phyloP scores from a whole-genome alignment of 2,113 vertebrate genomes.

The Tragelaphus scriptus region DNA sequence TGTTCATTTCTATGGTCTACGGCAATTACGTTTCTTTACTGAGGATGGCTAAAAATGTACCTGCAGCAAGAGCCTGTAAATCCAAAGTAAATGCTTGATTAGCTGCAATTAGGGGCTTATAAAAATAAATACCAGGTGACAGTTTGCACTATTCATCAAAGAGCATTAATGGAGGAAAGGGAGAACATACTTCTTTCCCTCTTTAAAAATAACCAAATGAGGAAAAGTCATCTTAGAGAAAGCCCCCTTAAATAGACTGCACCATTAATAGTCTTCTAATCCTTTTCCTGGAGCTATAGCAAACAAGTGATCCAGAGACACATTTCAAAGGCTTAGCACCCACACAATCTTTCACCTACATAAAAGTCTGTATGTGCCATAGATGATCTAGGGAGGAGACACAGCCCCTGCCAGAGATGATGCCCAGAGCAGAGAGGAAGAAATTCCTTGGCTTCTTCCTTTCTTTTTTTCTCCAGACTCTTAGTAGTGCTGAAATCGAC shows the following conservation, averaged over 20 bases:
- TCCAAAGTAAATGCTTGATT: slow-evolving; percentile 64
- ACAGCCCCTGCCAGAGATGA: background rate
- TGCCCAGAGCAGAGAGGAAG: background rate
- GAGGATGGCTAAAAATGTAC: slow-evolving; percentile 55
- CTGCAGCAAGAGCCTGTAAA: slow-evolving; percentile 27
- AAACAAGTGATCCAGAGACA: background rate
- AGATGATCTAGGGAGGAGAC: background rate
- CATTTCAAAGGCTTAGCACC: background rate
- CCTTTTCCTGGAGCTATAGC: background rate
- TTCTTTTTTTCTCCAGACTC: background rate
- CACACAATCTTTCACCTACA: background rate
- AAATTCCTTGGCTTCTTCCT: background rate
- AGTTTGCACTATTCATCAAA: slow-evolving; percentile 27
- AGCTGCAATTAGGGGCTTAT: slow-evolving; percentile 58
- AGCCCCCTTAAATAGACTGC: background rate
- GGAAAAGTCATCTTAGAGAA: slow-evolving; percentile 15
- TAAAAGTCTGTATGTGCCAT: background rate
- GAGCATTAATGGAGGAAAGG: slow-evolving; percentile 25
- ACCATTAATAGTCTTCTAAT: background rate
- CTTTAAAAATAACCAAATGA: slow-evolving; percentile 12
- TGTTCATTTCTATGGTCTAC: slow-evolving; percentile 37
- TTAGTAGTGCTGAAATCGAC: background rate
- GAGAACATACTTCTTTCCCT: background rate
- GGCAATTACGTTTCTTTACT: slow-evolving; percentile 50
- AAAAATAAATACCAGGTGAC: slow-evolving; percentile 62